These are phyloP conservation scores for Apteryx mantelli DNA, from an alignment of 2,113 vertebrate species.

Conservation along the genomic window DNA sequence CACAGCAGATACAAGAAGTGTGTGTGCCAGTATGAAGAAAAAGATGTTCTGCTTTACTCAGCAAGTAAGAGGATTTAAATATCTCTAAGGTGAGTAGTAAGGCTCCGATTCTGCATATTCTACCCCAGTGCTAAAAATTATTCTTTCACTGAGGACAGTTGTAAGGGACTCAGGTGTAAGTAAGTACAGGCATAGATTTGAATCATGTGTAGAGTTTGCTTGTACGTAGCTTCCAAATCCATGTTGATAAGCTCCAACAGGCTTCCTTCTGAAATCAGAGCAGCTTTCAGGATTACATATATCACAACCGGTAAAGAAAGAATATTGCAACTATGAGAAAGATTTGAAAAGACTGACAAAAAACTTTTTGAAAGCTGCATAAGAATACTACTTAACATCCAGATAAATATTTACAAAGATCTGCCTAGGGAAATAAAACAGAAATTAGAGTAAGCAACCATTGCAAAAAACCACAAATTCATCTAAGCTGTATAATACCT, in stretches of 20 bases:
- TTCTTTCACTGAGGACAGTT: not conserved
- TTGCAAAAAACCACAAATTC: not conserved
- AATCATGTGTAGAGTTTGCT: not conserved
- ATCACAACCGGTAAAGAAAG: not conserved
- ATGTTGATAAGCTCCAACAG: not conserved
- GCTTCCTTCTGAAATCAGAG: slow-evolving; percentile 6
- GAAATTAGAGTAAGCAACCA: not conserved
- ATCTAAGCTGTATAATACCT: not conserved
- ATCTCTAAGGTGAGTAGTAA: not conserved
- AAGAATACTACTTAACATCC: not conserved
- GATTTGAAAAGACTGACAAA: not conserved
- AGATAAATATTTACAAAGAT: slow-evolving; percentile 36
- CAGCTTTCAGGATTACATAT: slow-evolving; percentile 13
- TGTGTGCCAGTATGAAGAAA: not conserved
- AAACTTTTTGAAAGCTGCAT: slow-evolving; percentile 1
- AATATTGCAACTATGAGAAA: not conserved
- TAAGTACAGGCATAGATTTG: slow-evolving; percentile 1
- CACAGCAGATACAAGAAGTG: not conserved
- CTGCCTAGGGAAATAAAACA: slow-evolving; percentile 6
- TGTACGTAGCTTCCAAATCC: not conserved
- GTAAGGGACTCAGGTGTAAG: not conserved
- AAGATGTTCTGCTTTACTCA: not conserved
- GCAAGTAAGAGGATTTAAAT: not conserved
- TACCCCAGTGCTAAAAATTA: not conserved
- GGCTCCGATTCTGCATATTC: not conserved